phyloP scores from a whole-genome alignment of 2,797 vertebrate genomes.

The Argya squamiceps region DNA sequence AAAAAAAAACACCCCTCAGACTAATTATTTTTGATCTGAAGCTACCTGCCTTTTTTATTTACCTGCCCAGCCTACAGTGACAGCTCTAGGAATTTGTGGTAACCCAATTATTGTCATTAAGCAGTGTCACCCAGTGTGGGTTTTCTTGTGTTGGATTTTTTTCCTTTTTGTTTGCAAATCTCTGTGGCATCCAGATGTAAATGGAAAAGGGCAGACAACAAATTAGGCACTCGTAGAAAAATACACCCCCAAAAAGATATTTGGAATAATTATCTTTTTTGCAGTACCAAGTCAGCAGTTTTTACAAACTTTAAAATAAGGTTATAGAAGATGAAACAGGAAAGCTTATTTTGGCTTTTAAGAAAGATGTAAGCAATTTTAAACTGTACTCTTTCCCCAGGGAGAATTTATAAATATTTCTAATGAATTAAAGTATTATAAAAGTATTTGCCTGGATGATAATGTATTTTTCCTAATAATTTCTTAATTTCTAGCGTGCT shows the following conservation, averaged over 20 bases:
- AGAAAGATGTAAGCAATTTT: conserved; percentile 79
- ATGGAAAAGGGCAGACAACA: conserved; percentile 46
- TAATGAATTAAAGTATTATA: conserved; percentile 77
- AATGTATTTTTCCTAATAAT: conserved; percentile 72
- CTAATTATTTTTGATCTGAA: conserved; percentile 47
- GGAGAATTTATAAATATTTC: conserved; percentile 67
- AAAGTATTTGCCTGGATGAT: conserved; percentile 65
- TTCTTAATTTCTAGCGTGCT: conserved; percentile 71
- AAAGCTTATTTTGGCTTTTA: conserved; percentile 77
- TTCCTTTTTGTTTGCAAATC: not conserved
- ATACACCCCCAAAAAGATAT: not conserved
- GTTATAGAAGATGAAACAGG: conserved; percentile 73
- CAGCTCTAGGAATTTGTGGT: conserved; percentile 52
- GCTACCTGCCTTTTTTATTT: not conserved
- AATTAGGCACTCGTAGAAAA: conserved; percentile 58
- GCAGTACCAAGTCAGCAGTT: conserved; percentile 62
- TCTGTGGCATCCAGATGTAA: conserved; percentile 58
- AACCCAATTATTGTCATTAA: conserved; percentile 68
- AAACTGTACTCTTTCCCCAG: conserved; percentile 60
- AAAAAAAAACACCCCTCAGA: not conserved
- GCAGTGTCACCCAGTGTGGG: not conserved
- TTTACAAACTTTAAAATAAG: conserved; percentile 68
- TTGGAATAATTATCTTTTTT: conserved; percentile 74
- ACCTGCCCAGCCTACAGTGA: not conserved
- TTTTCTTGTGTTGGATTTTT: not conserved